phyloP scores from a whole-genome alignment of 2,888 invertebrate species.

The Diogma glabrata region DNA sequence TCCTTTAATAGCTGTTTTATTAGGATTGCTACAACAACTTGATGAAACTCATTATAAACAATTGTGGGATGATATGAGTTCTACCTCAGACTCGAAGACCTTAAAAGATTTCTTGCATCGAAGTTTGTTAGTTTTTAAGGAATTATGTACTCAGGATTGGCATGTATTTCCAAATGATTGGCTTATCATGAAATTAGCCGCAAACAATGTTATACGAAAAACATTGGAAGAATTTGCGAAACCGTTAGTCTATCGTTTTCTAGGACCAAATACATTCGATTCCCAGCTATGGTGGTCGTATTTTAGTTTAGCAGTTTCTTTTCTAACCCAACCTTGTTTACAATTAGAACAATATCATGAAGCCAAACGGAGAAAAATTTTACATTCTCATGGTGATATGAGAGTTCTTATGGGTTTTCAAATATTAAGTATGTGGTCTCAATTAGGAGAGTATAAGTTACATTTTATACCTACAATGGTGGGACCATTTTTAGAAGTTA shows the following conservation, averaged over 20 bases:
- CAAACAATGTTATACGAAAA: slow-evolving; percentile 73
- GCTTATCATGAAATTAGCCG: slow-evolving; percentile 80
- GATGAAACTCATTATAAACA: slow-evolving; percentile 80
- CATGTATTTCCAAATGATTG: slow-evolving; percentile 71
- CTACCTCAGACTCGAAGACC: slow-evolving; percentile 59
- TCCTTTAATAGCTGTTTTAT: slow-evolving; percentile 73
- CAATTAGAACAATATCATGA: slow-evolving; percentile 75
- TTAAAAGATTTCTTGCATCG: slow-evolving; percentile 76
- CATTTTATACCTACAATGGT: slow-evolving; percentile 88
- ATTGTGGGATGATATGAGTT: slow-evolving; percentile 68
- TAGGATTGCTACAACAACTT: slow-evolving; percentile 74
- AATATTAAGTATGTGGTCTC: slow-evolving; percentile 84
- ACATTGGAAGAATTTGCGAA: slow-evolving; percentile 81
- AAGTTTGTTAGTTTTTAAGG: slow-evolving; percentile 50
- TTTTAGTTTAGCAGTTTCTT: slow-evolving; percentile 68
- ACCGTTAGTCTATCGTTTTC: slow-evolving; percentile 71
- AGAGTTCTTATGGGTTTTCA: slow-evolving; percentile 85
- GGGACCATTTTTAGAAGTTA: slow-evolving; percentile 86
- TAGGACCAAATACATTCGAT: slow-evolving; percentile 64
- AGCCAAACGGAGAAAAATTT: slow-evolving; percentile 62
- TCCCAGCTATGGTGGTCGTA: slow-evolving; percentile 66
- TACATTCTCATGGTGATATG: slow-evolving; percentile 79
- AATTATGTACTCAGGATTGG: slow-evolving; percentile 35
- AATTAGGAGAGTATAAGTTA: slow-evolving; percentile 75
- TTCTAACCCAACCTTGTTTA: slow-evolving; percentile 66